Evolutionary conservation across 1,140 invertebrate genomes (phyloP).

Genomic region (Panagrolaimus sp.): DNA sequence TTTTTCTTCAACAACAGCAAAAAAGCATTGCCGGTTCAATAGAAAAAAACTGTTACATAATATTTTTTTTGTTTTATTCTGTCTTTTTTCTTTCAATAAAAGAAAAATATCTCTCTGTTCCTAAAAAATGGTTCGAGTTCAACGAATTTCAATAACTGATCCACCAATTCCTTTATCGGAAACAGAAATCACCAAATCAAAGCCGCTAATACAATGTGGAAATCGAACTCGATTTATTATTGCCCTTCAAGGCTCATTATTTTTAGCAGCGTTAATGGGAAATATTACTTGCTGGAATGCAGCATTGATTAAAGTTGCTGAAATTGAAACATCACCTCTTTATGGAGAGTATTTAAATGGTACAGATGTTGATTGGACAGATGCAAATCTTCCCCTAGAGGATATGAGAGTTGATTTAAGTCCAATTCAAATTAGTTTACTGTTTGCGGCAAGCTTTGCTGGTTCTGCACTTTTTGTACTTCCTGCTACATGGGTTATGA

Average conservation of each 20-base stretch:
- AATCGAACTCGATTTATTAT: neutral
- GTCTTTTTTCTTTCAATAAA: neutral
- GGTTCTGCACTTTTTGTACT: neutral
- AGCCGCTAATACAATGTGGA: neutral
- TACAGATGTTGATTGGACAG: neutral
- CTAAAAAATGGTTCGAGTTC: neutral
- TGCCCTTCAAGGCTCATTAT: neutral
- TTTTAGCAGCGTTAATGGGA: neutral
- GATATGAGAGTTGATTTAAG: neutral
- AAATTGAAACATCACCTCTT: neutral
- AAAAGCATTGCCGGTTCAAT: too few species aligned
- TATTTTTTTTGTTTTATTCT: neutral
- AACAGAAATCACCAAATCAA: neutral
- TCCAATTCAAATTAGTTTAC: constrained; percentile 10
- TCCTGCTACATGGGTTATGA: constrained; percentile 1
- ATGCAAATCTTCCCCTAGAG: neutral
- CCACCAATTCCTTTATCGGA: neutral
- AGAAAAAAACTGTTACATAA: neutral
- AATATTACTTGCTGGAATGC: constrained; percentile 12
- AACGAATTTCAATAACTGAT: neutral
- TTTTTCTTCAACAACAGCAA: too few species aligned
- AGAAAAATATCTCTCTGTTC: too few species aligned
- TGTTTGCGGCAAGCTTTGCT: constrained; percentile 8
- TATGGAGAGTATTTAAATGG: neutral
- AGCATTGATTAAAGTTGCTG: constrained; percentile 2